Evolutionary conservation across 2,113 vertebrate species (phyloP).

Genomic region (Okapia johnstoni): DNA sequence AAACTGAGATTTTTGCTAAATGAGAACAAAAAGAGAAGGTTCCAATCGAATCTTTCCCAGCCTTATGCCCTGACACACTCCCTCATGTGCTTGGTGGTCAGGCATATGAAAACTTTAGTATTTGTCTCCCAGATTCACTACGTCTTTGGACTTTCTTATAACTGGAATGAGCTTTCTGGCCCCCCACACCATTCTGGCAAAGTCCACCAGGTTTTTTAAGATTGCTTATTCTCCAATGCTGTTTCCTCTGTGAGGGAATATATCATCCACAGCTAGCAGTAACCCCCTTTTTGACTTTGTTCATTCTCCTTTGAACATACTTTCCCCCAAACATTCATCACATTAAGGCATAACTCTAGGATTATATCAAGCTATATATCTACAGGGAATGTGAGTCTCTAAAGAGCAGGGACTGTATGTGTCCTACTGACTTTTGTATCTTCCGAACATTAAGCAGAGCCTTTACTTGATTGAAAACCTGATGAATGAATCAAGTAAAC

Average conservation of each 20-base stretch:
- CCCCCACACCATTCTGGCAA: background rate
- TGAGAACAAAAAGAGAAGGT: background rate
- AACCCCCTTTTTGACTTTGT: background rate
- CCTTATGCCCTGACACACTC: background rate
- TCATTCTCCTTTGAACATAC: background rate
- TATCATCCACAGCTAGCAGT: background rate
- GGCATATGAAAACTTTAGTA: background rate
- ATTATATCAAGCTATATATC: background rate
- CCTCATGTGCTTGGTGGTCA: background rate
- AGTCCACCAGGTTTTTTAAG: background rate
- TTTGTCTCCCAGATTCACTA: background rate
- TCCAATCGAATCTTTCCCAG: background rate
- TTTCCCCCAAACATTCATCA: background rate
- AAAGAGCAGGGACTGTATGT: background rate
- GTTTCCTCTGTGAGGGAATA: background rate
- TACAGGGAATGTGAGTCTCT: background rate
- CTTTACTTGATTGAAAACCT: background rate
- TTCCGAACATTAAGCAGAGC: background rate
- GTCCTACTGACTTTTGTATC: background rate
- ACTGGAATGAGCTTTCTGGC: background rate
- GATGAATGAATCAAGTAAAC: background rate
- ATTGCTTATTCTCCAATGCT: background rate
- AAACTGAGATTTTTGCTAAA: constrained; percentile 21
- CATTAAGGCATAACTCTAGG: background rate
- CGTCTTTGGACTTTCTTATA: background rate